These are phyloP conservation scores for Polydrusus cervinus DNA, from an alignment of 2,888 invertebrate species.

Conservation along the genomic window DNA sequence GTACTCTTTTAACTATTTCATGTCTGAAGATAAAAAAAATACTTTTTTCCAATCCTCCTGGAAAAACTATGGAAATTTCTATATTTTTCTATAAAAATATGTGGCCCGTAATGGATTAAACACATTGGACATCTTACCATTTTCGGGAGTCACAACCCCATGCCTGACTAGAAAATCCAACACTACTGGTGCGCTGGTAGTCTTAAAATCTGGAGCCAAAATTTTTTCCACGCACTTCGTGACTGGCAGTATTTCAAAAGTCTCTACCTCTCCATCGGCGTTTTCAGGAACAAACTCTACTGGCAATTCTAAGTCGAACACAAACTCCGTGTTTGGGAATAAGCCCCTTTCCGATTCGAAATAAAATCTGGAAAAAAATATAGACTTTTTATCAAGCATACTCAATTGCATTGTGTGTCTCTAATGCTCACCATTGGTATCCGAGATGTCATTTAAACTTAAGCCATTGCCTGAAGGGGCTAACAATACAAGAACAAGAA, in stretches of 20 bases:
- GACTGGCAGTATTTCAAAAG: conserved; percentile 89
- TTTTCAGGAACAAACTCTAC: conserved; percentile 92
- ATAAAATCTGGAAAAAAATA: conserved; percentile 79
- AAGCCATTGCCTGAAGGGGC: too few relatives aligned
- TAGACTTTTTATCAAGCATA: too few relatives aligned
- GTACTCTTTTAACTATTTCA: too few relatives aligned
- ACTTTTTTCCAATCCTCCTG: too few relatives aligned
- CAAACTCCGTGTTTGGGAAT: conserved; percentile 95
- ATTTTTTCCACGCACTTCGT: conserved; percentile 88
- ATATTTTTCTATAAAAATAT: too few relatives aligned
- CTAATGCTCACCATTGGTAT: too few relatives aligned
- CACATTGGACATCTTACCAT: conserved; percentile 76
- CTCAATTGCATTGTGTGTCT: too few relatives aligned
- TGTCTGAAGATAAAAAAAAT: not conserved
- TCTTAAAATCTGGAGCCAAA: conserved; percentile 90
- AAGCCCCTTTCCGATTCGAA: conserved; percentile 95
- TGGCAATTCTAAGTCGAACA: conserved; percentile 94
- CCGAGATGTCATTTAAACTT: too few relatives aligned
- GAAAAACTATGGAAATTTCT: too few relatives aligned
- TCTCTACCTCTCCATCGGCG: conserved; percentile 95
- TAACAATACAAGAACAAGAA: too few relatives aligned
- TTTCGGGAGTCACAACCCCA: conserved; percentile 91
- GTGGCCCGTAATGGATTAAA: too few relatives aligned
- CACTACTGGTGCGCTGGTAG: conserved; percentile 93
- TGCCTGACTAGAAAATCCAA: conserved; percentile 95